Evolutionary conservation across 2,113 vertebrate species (phyloP).

Genomic region (Pterocles orientalis): DNA sequence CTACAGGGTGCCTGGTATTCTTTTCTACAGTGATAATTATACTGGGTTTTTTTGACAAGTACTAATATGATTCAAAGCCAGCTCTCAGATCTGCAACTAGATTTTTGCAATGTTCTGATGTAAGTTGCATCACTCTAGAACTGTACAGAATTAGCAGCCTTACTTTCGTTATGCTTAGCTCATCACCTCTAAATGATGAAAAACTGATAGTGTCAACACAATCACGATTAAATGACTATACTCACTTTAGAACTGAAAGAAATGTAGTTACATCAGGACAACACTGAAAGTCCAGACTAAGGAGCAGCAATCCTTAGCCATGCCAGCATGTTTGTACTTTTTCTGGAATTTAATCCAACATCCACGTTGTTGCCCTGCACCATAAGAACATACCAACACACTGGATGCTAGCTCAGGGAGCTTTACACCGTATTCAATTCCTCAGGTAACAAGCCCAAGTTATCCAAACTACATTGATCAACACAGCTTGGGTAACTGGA

Average conservation of each 20-base stretch:
- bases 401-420: neutral
- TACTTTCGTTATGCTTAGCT: neutral
- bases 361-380: neutral
- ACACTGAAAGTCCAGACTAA: neutral
- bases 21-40: neutral
- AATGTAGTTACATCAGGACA: neutral
- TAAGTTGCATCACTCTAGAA: neutral
- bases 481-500: neutral
- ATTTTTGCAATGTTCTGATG: neutral
- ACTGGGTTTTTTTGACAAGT: neutral
- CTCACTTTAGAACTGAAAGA: neutral
- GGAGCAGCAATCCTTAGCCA: neutral
- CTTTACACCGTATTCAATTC: neutral
- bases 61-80: neutral
- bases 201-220: neutral
- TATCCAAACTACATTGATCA: neutral
- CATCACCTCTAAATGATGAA: neutral
- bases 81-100: neutral
- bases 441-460: neutral
- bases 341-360: neutral
- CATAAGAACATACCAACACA: neutral
- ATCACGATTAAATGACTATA: neutral
- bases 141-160: neutral
- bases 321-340: fast-evolving
- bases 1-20: neutral